A percentile compares a stretch with the other conserved stretches of the same genome.
Evolutionary conservation across 2,888 invertebrate genomes (phyloP).

Genomic region (Tetragonisca angustula): DNA sequence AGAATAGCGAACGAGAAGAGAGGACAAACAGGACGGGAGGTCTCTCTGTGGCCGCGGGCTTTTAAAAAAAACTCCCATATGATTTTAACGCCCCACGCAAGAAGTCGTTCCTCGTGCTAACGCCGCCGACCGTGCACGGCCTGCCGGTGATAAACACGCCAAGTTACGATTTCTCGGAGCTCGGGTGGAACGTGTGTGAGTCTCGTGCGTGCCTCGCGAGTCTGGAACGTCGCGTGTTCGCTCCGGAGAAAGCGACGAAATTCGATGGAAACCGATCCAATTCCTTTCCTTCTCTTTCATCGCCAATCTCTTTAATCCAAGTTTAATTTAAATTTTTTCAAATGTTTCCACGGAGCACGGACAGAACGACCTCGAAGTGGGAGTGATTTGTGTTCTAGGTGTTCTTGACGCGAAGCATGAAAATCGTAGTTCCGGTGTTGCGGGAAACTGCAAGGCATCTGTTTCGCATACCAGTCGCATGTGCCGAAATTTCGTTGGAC

Average conservation of each 20-base stretch:
- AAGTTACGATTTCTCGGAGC: slow-evolving; percentile 84
- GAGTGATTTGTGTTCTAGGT: neutral
- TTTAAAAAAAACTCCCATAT: slow-evolving; percentile 77
- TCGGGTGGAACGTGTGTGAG: slow-evolving; percentile 38
- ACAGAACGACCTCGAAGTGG: neutral
- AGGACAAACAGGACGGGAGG: slow-evolving; percentile 63
- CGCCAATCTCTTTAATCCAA: neutral
- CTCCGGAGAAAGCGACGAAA: slow-evolving; percentile 46
- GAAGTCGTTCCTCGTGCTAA: slow-evolving; percentile 80
- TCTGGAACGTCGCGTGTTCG: slow-evolving; percentile 42
- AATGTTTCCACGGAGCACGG: neutral
- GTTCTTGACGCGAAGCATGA: neutral
- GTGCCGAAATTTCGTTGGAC: slow-evolving; percentile 10
- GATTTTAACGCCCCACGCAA: slow-evolving; percentile 82
- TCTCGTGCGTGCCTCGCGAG: slow-evolving; percentile 36
- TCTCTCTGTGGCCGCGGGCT: slow-evolving; percentile 65
- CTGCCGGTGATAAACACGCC: slow-evolving; percentile 82
- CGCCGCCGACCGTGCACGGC: slow-evolving; percentile 75
- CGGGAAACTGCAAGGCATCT: slow-evolving; percentile 29
- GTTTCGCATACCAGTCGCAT: slow-evolving; percentile 36
- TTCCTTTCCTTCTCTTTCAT: neutral
- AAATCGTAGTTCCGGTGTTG: neutral
- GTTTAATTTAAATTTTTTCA: neutral
- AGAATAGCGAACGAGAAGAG: slow-evolving; percentile 38
- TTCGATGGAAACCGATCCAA: slow-evolving; percentile 41